These are phyloP conservation scores for Drosophila borealis DNA, from an alignment of 2,888 invertebrate species.

Conservation along the genomic window DNA sequence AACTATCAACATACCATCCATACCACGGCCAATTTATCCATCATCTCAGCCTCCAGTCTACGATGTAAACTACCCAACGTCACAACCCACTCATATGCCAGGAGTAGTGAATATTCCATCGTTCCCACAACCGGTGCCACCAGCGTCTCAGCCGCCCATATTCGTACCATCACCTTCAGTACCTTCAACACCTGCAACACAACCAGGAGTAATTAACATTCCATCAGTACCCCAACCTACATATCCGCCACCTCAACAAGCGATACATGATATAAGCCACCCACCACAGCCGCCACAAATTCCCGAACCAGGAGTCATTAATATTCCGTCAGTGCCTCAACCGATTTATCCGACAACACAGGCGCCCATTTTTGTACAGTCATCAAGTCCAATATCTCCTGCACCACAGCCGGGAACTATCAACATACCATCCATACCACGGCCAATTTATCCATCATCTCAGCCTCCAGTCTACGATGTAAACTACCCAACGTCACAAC, in stretches of 20 bases:
- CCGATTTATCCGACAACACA: slow-evolving; percentile 54
- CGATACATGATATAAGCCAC: slow-evolving; percentile 35
- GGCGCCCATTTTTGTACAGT: slow-evolving; percentile 17
- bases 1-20: slow-evolving; percentile 28
- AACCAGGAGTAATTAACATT: slow-evolving; percentile 32
- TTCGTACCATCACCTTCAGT: slow-evolving; percentile 13
- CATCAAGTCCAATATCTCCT: slow-evolving; percentile 23
- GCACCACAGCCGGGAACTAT: slow-evolving; percentile 23
- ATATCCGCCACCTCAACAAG: slow-evolving; percentile 21
- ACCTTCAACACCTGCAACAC: slow-evolving; percentile 2
- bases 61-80: slow-evolving; percentile 53
- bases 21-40: slow-evolving; percentile 30
- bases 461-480: slow-evolving; percentile 42
- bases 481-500: slow-evolving; percentile 38
- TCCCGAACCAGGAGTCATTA: slow-evolving; percentile 22
- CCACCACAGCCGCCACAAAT: slow-evolving; percentile 12
- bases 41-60: slow-evolving; percentile 13
- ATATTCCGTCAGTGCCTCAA: slow-evolving; percentile 42
- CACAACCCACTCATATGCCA: slow-evolving; percentile 15
- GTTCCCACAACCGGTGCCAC: slow-evolving; percentile 10
- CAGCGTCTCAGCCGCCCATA: slow-evolving; percentile 23
- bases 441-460: slow-evolving; percentile 34
- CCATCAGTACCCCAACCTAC: slow-evolving; percentile 39
- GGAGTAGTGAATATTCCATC: slow-evolving; percentile 45
- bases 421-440: slow-evolving; percentile 27